Evolutionary conservation across 2,113 vertebrate species (phyloP).

Genomic region (Tricholaema leucomelas): DNA sequence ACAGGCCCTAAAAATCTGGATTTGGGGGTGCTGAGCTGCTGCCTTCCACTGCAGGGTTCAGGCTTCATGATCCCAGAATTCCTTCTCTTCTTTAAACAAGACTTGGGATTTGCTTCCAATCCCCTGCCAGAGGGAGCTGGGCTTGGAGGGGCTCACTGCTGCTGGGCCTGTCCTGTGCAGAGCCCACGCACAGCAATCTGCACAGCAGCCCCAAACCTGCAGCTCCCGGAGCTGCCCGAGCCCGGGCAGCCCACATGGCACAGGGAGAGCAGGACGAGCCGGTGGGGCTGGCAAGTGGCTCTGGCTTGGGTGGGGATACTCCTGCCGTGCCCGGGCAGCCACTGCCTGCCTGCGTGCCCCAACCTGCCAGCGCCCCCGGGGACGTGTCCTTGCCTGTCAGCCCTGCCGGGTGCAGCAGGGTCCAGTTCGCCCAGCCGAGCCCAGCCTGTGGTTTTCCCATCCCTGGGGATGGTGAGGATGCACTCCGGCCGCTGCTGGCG

Average conservation of each 20-base stretch:
- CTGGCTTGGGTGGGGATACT: not conserved
- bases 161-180: accelerated
- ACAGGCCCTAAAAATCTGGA: not conserved
- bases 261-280: not conserved
- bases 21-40: not conserved
- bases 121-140: not conserved
- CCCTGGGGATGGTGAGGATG: accelerated
- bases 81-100: not conserved
- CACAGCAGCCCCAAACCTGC: accelerated
- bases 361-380: not conserved
- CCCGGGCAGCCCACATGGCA: accelerated
- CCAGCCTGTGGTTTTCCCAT: not conserved
- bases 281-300: not conserved
- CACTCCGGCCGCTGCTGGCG: accelerated
- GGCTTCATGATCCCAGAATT: not conserved
- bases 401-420: not conserved
- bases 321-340: not conserved
- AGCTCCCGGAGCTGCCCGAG: not conserved
- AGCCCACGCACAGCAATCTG: not conserved
- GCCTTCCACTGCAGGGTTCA: accelerated
- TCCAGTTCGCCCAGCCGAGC: not conserved
- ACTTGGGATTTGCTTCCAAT: not conserved
- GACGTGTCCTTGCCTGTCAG: not conserved
- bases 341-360: not conserved
- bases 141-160: not conserved